A percentile compares a stretch with the other conserved stretches of the same genome.
These are phyloP conservation scores for Mohoua ochrocephala DNA, from an alignment of 2,113 vertebrate genomes.

Conservation along the genomic window DNA sequence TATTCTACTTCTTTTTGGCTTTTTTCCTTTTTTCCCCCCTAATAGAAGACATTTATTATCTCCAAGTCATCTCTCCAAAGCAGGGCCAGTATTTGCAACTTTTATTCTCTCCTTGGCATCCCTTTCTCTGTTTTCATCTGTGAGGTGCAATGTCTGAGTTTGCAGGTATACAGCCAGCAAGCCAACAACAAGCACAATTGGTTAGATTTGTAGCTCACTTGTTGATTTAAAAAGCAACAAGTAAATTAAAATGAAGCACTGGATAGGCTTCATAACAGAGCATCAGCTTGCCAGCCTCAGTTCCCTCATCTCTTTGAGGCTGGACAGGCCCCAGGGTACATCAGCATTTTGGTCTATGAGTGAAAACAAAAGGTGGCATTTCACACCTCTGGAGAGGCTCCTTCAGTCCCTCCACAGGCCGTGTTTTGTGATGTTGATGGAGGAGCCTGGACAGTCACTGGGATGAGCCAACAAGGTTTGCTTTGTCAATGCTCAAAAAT, in stretches of 20 bases:
- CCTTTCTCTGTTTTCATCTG: neutral
- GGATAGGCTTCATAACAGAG: neutral
- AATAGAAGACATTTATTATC: neutral
- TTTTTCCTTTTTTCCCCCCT: neutral
- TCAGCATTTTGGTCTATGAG: neutral
- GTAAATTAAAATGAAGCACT: neutral
- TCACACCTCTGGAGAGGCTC: neutral
- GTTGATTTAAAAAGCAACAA: neutral
- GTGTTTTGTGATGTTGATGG: neutral
- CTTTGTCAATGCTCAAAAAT: neutral
- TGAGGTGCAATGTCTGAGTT: neutral
- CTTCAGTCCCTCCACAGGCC: neutral
- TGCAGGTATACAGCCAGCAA: neutral
- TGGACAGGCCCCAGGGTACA: neutral
- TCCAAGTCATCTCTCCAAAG: neutral
- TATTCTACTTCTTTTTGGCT: neutral
- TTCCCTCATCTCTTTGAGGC: neutral
- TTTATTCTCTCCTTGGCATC: neutral
- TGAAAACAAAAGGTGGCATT: neutral
- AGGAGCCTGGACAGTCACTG: neutral
- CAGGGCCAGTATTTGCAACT: neutral
- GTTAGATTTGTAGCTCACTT: neutral
- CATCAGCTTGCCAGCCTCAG: neutral
- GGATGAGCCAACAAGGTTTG: neutral
- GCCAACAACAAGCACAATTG: neutral